A percentile compares a stretch with the other conserved stretches of the same genome.
Conservation (phyloP, 1,140 invertebrate species). For the Drosophila asahinai region DNA sequence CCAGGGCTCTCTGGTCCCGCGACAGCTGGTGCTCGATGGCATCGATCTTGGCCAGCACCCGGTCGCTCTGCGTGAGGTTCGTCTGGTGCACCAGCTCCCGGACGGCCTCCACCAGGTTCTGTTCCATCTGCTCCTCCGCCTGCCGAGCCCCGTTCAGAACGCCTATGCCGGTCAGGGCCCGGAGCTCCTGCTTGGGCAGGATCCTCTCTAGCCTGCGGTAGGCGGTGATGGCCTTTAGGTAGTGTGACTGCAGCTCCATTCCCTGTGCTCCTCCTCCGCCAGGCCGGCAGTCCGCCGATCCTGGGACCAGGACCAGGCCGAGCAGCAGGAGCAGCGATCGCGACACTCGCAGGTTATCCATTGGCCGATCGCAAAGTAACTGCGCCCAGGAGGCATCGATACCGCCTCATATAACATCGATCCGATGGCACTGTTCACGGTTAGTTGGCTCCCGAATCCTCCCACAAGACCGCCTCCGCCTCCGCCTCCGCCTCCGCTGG, state of each 20-base stretch:
- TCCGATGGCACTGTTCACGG: conserved; percentile 48
- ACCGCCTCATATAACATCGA: conserved; percentile 51
- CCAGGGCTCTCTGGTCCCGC: conserved; percentile 65
- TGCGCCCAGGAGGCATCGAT: conserved; percentile 32
- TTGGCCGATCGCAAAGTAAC: conserved; percentile 39
- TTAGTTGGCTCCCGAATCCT: conserved; percentile 30
- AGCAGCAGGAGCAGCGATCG: conserved; percentile 24
- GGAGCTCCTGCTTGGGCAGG: conserved; percentile 61
- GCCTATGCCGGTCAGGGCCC: conserved; percentile 64
- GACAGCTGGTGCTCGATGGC: conserved; percentile 71
- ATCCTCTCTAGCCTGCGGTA: conserved; percentile 65
- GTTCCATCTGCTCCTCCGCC: conserved; percentile 71
- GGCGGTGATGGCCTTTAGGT: conserved; percentile 60
- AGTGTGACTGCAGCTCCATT: conserved; percentile 64
- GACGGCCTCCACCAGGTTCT: conserved; percentile 61
- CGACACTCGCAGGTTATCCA: conserved; percentile 23
- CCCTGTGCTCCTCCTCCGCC: background rate
- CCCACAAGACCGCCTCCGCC: conserved; percentile 9
- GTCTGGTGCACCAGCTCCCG: conserved; percentile 54
- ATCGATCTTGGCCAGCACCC: conserved; percentile 59
- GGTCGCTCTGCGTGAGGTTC: conserved; percentile 22
- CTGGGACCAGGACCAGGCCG: conserved; percentile 9
- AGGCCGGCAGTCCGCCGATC: conserved; percentile 1
- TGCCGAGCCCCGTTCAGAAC: conserved; percentile 71
- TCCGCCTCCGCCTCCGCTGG: background rate